Conservation (phyloP, 2,888 invertebrate species). For the Meiosimyza decipiens region DNA sequence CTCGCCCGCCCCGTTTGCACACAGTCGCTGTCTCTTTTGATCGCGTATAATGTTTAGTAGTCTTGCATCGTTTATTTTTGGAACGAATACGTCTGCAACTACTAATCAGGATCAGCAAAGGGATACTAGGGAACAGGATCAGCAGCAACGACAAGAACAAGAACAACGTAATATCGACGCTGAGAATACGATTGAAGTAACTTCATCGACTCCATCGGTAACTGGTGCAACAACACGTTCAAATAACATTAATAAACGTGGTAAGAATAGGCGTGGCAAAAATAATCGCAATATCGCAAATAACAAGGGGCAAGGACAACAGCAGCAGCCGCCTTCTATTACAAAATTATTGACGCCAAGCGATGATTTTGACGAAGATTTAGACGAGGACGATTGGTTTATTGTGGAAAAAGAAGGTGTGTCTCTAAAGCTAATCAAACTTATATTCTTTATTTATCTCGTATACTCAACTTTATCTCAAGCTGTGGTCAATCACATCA, state of each 20-base stretch:
- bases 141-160: slow-evolving; percentile 40
- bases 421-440: slow-evolving; percentile 35
- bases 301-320: slow-evolving; percentile 36
- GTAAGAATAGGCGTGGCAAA: slow-evolving; percentile 45
- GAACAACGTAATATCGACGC: slow-evolving; percentile 45
- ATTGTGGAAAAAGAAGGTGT: slow-evolving; percentile 68
- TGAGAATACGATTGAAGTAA: slow-evolving; percentile 58
- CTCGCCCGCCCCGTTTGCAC: neutral
- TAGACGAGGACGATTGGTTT: slow-evolving; percentile 70
- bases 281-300: slow-evolving; percentile 25
- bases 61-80: slow-evolving; percentile 71
- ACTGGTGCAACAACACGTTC: slow-evolving; percentile 47
- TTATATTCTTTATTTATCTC: too few species aligned
- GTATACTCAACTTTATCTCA: neutral
- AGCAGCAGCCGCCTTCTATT: slow-evolving; percentile 42
- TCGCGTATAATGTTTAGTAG: slow-evolving; percentile 71
- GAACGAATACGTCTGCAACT: slow-evolving; percentile 62
- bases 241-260: slow-evolving; percentile 39
- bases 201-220: slow-evolving; percentile 60
- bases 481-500: too few species aligned
- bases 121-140: slow-evolving; percentile 37
- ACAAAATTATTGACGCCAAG: slow-evolving; percentile 52
- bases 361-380: slow-evolving; percentile 45
- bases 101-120: slow-evolving; percentile 44
- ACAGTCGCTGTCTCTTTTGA: slow-evolving; percentile 27